A percentile compares a stretch with the other conserved stretches of the same genome.
Evolutionary conservation across 2,888 invertebrate genomes (phyloP).

Genomic region (Psococerastis gibbosa): DNA sequence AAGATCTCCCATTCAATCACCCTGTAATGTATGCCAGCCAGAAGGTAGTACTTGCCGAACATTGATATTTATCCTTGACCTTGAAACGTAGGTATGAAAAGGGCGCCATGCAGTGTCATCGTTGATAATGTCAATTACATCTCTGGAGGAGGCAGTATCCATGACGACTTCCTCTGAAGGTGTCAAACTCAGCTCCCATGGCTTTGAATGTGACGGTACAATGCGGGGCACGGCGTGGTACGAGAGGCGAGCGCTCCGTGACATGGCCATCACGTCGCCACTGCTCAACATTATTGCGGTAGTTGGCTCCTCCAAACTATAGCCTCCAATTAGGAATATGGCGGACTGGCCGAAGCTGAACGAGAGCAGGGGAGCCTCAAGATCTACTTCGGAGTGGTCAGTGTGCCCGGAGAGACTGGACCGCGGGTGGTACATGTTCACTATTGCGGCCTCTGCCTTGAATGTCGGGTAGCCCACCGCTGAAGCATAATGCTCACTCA

Average conservation of each 20-base stretch:
- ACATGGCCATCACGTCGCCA: constrained; percentile 88
- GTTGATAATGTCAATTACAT: background rate
- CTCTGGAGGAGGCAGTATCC: constrained; percentile 8
- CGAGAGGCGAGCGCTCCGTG: constrained; percentile 57
- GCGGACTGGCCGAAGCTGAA: constrained; percentile 92
- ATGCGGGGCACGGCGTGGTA: constrained; percentile 93
- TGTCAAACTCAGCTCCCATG: constrained; percentile 36
- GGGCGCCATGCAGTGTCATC: constrained; percentile 30
- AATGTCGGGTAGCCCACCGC: constrained; percentile 38
- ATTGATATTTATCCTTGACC: constrained; percentile 82
- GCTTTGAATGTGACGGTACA: constrained; percentile 29
- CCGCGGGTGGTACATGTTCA: constrained; percentile 89
- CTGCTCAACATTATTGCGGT: constrained; percentile 56
- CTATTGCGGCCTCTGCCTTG: constrained; percentile 78
- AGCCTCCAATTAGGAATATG: constrained; percentile 81
- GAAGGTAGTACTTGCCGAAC: constrained; percentile 68
- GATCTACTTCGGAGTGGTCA: constrained; percentile 79
- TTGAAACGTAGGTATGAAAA: constrained; percentile 39
- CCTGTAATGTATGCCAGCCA: too few relatives aligned
- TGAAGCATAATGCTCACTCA: constrained; percentile 43
- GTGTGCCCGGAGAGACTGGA: constrained; percentile 86
- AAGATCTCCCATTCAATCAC: too few relatives aligned
- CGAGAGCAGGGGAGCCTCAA: constrained; percentile 77
- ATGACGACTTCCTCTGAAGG: constrained; percentile 20
- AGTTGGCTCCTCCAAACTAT: constrained; percentile 43